Evolutionary conservation across 2,797 vertebrate species (phyloP).

Genomic region (Odontamblyopus lacepedii): DNA sequence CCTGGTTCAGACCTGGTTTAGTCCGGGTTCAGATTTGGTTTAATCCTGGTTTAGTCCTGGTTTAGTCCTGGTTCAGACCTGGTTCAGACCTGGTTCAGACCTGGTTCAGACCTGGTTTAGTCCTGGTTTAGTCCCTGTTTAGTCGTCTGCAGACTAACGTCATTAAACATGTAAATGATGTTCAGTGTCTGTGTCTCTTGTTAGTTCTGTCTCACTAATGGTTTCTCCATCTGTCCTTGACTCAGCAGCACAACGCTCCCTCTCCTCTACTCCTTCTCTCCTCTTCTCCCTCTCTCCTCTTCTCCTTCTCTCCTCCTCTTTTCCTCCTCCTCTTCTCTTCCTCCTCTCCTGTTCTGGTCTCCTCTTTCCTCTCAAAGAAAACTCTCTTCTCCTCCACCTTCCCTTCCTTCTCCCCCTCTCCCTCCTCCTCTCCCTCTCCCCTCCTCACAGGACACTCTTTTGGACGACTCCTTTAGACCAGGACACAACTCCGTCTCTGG

Average conservation of each 20-base stretch:
- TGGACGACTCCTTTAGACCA: conserved; percentile 12
- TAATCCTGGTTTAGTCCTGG: too few relatives aligned
- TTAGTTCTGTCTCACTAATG: conserved; percentile 40
- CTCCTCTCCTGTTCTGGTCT: too few relatives aligned
- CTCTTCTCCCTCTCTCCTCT: not conserved
- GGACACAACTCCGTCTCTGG: not conserved
- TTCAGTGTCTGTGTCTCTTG: conserved; percentile 26
- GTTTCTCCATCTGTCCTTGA: conserved; percentile 53
- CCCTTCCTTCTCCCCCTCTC: not conserved
- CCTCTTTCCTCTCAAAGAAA: too few relatives aligned
- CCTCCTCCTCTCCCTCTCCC: not conserved
- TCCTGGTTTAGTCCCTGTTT: not conserved
- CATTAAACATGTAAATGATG: not conserved
- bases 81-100: not conserved
- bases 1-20: too few relatives aligned
- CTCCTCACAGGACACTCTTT: conserved; percentile 35
- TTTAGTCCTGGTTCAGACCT: too few relatives aligned
- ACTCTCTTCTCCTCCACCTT: too few relatives aligned
- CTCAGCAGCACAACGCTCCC: conserved; percentile 21
- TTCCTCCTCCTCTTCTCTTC: not conserved
- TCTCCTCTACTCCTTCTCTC: not conserved
- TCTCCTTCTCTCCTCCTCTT: too few relatives aligned
- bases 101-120: not conserved
- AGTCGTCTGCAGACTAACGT: not conserved
- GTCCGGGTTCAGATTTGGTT: too few relatives aligned